Percentiles rank a stretch among this genome's conserved stretches.
Conservation (phyloP, 2,888 invertebrate species). For the Acrocyrtus sp. region DNA sequence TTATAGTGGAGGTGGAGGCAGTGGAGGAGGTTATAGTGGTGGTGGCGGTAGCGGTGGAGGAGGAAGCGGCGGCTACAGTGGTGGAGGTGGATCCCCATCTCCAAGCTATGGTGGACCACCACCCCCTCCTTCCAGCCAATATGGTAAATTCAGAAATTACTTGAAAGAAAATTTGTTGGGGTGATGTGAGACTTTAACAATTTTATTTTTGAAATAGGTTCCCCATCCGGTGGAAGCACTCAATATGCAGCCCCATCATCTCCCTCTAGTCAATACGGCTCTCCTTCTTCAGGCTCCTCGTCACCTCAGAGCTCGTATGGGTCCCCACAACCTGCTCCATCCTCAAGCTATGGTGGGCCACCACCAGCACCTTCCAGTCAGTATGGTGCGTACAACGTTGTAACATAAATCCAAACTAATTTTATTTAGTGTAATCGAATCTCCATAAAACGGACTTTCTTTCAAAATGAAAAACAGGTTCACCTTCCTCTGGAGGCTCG, state of each 20-base stretch:
- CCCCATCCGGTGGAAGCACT: not conserved
- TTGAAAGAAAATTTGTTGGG: too few species aligned
- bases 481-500: not conserved
- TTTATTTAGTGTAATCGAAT: too few species aligned
- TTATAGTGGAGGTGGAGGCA: slow-evolving; percentile 1
- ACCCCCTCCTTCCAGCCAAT: not conserved
- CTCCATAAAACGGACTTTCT: too few species aligned
- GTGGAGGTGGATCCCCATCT: not conserved
- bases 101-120: slow-evolving; percentile 19
- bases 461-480: too few species aligned
- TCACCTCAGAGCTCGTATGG: not conserved
- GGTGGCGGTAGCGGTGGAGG: slow-evolving; percentile 11
- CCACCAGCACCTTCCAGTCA: slow-evolving; percentile 1
- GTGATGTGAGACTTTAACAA: too few species aligned
- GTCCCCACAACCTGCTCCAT: slow-evolving; percentile 1
- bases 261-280: slow-evolving; percentile 16
- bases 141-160: too few species aligned
- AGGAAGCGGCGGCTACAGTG: slow-evolving; percentile 8
- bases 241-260: slow-evolving; percentile 20
- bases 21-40: slow-evolving; percentile 14
- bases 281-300: not conserved
- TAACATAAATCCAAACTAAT: not conserved
- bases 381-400: not conserved
- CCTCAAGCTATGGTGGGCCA: slow-evolving; percentile 14
- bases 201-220: too few species aligned